phyloP scores from a whole-genome alignment of 2,113 vertebrate genomes.

The Aix galericulata region DNA sequence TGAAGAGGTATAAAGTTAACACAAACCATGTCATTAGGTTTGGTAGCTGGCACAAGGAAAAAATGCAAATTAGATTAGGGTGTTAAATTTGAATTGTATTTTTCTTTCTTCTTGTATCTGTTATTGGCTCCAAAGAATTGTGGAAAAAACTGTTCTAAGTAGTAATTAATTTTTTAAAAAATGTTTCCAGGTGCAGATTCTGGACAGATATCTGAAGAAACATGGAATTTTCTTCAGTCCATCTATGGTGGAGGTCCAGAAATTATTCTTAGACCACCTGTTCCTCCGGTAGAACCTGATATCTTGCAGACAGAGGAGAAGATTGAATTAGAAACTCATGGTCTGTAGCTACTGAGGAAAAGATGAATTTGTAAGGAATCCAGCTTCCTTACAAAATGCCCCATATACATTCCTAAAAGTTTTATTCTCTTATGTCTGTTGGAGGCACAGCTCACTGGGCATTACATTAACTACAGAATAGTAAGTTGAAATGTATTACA shows the following conservation, averaged over 20 bases:
- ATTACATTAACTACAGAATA: slow-evolving; percentile 71
- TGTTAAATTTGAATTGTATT: neutral
- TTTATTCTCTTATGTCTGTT: slow-evolving; percentile 59
- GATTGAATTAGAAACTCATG: slow-evolving; percentile 94
- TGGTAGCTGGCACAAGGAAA: neutral
- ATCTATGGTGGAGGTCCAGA: slow-evolving; percentile 95
- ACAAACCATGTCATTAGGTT: neutral
- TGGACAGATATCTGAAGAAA: slow-evolving; percentile 98
- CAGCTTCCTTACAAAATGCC: slow-evolving; percentile 72
- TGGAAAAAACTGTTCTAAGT: neutral
- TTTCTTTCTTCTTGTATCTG: neutral
- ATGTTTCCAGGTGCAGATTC: slow-evolving; percentile 90
- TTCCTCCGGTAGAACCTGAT: slow-evolving; percentile 85
- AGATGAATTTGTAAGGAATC: slow-evolving; percentile 53
- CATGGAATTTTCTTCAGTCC: slow-evolving; percentile 95
- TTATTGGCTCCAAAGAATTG: neutral
- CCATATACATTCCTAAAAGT: slow-evolving; percentile 75
- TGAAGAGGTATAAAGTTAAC: neutral
- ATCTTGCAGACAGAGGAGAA: slow-evolving; percentile 90
- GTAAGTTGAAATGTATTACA: slow-evolving; percentile 64
- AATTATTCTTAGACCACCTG: slow-evolving; percentile 88
- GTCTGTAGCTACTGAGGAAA: slow-evolving; percentile 78
- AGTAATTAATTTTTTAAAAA: neutral
- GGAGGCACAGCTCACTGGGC: slow-evolving; percentile 67
- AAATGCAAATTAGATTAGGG: neutral